phyloP scores from a whole-genome alignment of 2,888 invertebrate genomes.

The Chymomyza procnemis region DNA sequence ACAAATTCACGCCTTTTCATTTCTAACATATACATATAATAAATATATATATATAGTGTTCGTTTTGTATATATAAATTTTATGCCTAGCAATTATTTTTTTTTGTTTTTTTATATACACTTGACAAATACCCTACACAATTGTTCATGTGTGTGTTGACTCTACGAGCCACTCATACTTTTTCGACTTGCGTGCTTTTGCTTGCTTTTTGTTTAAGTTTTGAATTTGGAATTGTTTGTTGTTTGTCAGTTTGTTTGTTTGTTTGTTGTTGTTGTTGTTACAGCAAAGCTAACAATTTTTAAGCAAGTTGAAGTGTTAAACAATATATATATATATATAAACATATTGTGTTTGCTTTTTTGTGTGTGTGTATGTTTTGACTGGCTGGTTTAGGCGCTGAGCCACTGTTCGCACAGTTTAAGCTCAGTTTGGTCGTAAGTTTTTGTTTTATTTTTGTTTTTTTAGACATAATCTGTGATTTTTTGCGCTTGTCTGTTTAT shows the following conservation, averaged over 20 bases:
- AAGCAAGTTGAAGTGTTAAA: not conserved
- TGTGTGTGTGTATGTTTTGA: not conserved
- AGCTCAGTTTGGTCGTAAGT: not conserved
- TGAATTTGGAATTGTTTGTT: not conserved
- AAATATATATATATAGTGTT: conserved; percentile 10
- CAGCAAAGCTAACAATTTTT: not conserved
- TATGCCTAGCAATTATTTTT: conserved; percentile 25
- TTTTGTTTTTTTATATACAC: conserved; percentile 17
- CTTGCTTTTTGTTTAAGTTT: conserved; percentile 31
- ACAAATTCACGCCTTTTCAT: not conserved
- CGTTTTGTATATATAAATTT: not conserved
- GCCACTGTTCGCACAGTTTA: too few species aligned
- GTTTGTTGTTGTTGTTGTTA: not conserved
- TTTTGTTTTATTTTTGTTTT: conserved; percentile 7
- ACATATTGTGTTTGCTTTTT: not conserved
- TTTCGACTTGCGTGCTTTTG: conserved; percentile 22
- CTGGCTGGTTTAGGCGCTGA: not conserved
- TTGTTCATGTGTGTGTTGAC: not conserved
- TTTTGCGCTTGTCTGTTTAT: too few species aligned
- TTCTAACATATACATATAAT: conserved; percentile 25
- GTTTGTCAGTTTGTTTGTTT: conserved; percentile 19
- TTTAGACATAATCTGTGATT: not conserved
- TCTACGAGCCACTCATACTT: too few species aligned
- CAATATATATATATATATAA: not conserved
- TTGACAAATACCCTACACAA: conserved; percentile 5